phyloP scores from a whole-genome alignment of 2,797 vertebrate genomes.

The Rhinichthys osculus region DNA sequence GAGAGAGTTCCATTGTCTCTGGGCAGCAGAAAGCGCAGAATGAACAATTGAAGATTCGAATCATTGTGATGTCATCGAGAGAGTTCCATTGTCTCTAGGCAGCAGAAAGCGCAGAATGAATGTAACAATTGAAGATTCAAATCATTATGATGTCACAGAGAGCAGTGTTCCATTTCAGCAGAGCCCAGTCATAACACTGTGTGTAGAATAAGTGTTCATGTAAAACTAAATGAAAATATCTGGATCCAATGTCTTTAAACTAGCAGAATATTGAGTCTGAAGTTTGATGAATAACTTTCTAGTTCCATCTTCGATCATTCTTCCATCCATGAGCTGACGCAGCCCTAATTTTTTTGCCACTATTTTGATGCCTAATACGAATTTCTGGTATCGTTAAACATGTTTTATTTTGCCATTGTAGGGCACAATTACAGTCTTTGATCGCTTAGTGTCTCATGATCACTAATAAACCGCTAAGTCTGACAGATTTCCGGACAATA shows the following conservation, averaged over 20 bases:
- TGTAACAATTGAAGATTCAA: slow-evolving; percentile 1
- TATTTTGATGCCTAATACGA: neutral
- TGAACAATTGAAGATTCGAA: neutral
- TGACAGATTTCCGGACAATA: neutral
- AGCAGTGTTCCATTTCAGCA: neutral
- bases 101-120: neutral
- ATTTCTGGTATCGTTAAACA: neutral
- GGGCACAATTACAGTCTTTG: neutral
- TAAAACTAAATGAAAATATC: neutral
- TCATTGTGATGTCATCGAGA: neutral
- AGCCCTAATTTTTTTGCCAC: neutral
- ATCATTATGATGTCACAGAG: neutral
- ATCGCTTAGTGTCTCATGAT: neutral
- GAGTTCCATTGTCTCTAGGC: slow-evolving; percentile 18
- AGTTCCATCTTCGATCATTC: neutral
- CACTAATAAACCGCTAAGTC: neutral
- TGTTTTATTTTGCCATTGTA: neutral
- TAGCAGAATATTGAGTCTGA: neutral
- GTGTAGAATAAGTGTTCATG: neutral
- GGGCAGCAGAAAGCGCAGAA: neutral
- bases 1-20: slow-evolving; percentile 11
- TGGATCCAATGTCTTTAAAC: neutral
- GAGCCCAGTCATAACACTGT: neutral
- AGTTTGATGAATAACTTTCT: neutral
- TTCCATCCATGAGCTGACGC: neutral